A percentile compares a stretch with the other conserved stretches of the same genome.
These are phyloP conservation scores for Dallia pectoralis DNA, from an alignment of 2,797 vertebrate species.

Conservation along the genomic window DNA sequence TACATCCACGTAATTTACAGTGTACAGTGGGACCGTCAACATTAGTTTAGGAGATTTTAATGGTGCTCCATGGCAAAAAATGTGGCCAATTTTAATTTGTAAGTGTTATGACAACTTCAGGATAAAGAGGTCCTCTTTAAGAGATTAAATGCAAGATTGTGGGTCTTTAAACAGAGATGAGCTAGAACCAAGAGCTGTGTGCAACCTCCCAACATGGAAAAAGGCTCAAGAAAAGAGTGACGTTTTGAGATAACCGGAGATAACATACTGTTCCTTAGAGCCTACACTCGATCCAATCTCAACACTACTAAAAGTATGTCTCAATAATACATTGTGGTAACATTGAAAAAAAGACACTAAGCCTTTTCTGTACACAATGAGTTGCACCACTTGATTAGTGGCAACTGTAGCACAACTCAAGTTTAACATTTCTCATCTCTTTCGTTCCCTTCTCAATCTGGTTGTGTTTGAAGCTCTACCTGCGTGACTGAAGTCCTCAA, in stretches of 20 bases:
- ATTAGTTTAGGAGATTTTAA: slow-evolving; percentile 23
- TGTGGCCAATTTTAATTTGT: slow-evolving; percentile 3
- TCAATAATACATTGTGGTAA: background rate
- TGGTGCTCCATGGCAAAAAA: slow-evolving; percentile 47
- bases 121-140: slow-evolving; percentile 44
- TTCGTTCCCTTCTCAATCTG: background rate
- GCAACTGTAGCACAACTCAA: slow-evolving; percentile 13
- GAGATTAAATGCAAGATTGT: background rate
- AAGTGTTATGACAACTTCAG: slow-evolving; percentile 29
- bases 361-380: background rate
- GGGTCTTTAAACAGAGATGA: background rate
- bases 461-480: slow-evolving; percentile 49
- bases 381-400: slow-evolving; percentile 33
- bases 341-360: background rate
- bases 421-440: slow-evolving; percentile 43
- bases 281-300: background rate
- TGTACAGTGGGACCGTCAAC: slow-evolving; percentile 47
- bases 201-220: background rate
- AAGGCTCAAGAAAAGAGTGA: background rate
- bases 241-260: background rate
- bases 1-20: slow-evolving; percentile 55
- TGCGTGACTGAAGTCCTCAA: no score
- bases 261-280: background rate
- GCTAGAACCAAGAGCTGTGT: background rate
- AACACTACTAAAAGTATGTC: background rate